These are phyloP conservation scores for Eumaeus atala DNA, from an alignment of 1,140 invertebrate genomes.

Conservation along the genomic window DNA sequence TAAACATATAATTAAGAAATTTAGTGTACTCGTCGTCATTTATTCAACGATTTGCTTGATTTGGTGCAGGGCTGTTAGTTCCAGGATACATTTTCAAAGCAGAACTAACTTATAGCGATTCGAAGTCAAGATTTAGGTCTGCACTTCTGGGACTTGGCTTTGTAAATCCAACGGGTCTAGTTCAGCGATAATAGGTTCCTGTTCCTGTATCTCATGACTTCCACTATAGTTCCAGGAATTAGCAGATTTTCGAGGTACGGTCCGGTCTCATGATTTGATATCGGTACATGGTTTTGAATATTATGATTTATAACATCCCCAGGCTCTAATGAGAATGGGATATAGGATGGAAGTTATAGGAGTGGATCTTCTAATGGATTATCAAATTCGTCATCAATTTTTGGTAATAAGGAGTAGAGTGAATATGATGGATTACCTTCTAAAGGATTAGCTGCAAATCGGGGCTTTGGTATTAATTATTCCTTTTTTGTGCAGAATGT, in stretches of 20 bases:
- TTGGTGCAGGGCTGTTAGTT: too few species aligned
- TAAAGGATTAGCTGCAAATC: constrained; percentile 14
- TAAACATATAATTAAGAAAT: constrained; percentile 17
- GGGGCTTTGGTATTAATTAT: constrained; percentile 18
- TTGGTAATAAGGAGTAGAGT: neutral
- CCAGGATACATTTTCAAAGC: neutral
- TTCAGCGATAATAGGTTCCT: too few species aligned
- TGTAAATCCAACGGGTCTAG: neutral
- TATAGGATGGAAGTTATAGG: neutral
- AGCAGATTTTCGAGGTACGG: neutral
- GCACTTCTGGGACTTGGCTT: too few species aligned
- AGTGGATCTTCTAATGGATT: neutral
- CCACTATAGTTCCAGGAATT: too few species aligned
- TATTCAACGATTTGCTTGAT: neutral
- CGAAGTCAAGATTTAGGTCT: neutral
- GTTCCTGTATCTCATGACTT: too few species aligned
- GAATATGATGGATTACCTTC: neutral
- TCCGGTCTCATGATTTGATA: neutral
- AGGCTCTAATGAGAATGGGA: neutral
- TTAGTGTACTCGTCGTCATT: constrained; percentile 16
- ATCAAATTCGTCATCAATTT: neutral
- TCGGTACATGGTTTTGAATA: neutral
- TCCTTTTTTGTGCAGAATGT: too few species aligned
- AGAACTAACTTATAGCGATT: neutral
- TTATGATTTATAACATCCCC: neutral